Evolutionary conservation across 2,113 vertebrate genomes (phyloP), one percentile per base, ranked within the genome.

Genomic region (Delphinapterus leucas): DNA sequence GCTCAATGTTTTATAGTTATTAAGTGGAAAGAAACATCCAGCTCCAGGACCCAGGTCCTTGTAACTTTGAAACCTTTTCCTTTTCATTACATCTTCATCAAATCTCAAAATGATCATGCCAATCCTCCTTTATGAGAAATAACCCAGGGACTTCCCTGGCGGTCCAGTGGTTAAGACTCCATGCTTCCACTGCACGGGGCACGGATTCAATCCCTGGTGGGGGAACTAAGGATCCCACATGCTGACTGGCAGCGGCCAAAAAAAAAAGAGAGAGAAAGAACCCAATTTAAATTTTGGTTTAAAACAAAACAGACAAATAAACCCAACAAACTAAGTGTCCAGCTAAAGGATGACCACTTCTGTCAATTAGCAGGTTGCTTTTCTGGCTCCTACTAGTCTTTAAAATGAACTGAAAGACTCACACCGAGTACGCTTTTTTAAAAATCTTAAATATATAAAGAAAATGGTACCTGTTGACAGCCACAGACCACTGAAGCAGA

Each of bases 391-490:
- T 8, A 82, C 31, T 5, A 81, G 21, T 44, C 38, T 76, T 96
- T 98, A 80, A 96, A 95, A 92, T n/a, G 41, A 82, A 36, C 0
- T 4, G 77, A 80, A 81, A 8, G 31, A 15, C 70, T 61, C 89
- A 97, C 14, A 60, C 17, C 70, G 44, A 85, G 21, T 38, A 20
- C 61, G 13, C n/a, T 81, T 87, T 77, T 28, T 1, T 10, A 73
- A 55, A 81, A 81, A 89, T 20, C 58, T 95, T 92, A 85, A 94
- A 96, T 88, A 49, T 85, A 77, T 82, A 83, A 94, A 90, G 79
- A 97, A 79, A 97, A 31, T 97, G 80, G 71, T 98, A 99, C 99
- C 99, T 99, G 98, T 98, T 96, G 97, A 96, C 93, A 98, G 97
- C 97, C 98, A 98, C 73, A 98, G 97, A 96, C 94, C 96, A 97